phyloP scores from a whole-genome alignment of 23 tunicate species.

The Clavelina lepadiformis region DNA sequence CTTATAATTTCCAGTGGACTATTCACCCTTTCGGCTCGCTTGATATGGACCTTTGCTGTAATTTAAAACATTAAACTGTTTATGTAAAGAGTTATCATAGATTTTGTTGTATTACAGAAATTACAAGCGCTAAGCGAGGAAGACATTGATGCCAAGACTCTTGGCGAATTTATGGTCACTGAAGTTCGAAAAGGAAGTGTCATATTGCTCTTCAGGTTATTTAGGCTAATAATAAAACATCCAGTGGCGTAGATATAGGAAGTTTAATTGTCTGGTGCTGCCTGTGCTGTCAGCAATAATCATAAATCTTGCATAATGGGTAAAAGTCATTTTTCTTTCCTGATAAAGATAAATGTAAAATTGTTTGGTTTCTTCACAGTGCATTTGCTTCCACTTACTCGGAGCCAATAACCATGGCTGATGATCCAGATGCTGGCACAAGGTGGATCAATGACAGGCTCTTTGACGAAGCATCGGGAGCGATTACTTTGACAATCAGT shows the following conservation, averaged over 20 bases:
- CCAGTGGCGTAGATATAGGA: too few species aligned
- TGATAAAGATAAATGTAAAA: background rate
- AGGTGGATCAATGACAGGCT: constrained; percentile 48
- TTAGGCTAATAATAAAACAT: too few species aligned
- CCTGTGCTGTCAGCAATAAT: too few species aligned
- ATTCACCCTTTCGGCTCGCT: too few species aligned
- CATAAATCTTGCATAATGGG: background rate
- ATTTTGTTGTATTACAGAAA: constrained; percentile 22
- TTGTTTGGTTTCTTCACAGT: constrained; percentile 1
- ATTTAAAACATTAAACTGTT: too few species aligned
- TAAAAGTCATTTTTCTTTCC: background rate
- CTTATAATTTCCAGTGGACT: too few species aligned
- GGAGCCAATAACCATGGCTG: constrained; percentile 13
- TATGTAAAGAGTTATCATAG: too few species aligned
- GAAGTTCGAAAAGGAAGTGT: constrained; percentile 54
- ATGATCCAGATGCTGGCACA: constrained; percentile 14
- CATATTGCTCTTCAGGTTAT: constrained; percentile 48
- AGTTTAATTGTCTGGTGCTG: too few species aligned
- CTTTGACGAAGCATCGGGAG: constrained; percentile 36
- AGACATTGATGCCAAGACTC: constrained; percentile 23
- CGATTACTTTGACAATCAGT: constrained; percentile 7
- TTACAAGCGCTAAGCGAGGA: constrained; percentile 25
- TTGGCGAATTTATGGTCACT: constrained; percentile 32
- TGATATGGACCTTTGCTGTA: too few species aligned
- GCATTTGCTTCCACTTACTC: constrained; percentile 28